Evolutionary conservation across 2,113 vertebrate genomes (phyloP).

Genomic region (Neopipo cinnamomea): DNA sequence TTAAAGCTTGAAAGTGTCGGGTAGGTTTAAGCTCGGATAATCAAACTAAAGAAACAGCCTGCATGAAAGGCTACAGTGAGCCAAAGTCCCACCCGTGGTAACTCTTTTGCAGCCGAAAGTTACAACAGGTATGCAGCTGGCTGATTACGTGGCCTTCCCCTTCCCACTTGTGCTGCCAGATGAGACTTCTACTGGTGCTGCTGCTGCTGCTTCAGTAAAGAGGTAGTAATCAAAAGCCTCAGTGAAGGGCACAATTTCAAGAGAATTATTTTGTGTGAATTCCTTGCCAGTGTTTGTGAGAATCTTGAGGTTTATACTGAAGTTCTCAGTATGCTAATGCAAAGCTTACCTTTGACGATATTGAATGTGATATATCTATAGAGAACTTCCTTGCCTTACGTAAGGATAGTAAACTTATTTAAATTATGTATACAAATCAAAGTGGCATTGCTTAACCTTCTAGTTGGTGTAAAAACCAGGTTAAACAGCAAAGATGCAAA

Average conservation of each 20-base stretch:
- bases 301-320: conserved; percentile 61
- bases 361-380: conserved; percentile 87
- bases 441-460: conserved; percentile 83
- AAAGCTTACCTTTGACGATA: conserved; percentile 85
- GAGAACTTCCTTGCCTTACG: conserved; percentile 79
- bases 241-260: conserved; percentile 61
- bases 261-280: conserved; percentile 76
- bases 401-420: conserved; percentile 81
- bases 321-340: conserved; percentile 81
- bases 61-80: neutral
- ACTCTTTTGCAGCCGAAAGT: neutral
- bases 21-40: conserved; percentile 76
- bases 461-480: conserved; percentile 73
- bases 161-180: conserved; percentile 6
- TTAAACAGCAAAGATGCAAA: conserved; percentile 82
- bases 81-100: neutral
- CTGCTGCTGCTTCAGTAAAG: conserved; percentile 69
- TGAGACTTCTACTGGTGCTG: conserved; percentile 53
- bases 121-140: conserved; percentile 6
- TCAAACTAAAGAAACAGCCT: conserved; percentile 62
- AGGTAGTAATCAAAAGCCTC: conserved; percentile 40
- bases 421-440: conserved; percentile 95
- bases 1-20: conserved; percentile 52
- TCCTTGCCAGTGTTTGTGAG: conserved; percentile 75
- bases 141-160: neutral